These are phyloP conservation scores for Galeruca laticollis DNA, from an alignment of 2,888 invertebrate genomes.

Conservation along the genomic window DNA sequence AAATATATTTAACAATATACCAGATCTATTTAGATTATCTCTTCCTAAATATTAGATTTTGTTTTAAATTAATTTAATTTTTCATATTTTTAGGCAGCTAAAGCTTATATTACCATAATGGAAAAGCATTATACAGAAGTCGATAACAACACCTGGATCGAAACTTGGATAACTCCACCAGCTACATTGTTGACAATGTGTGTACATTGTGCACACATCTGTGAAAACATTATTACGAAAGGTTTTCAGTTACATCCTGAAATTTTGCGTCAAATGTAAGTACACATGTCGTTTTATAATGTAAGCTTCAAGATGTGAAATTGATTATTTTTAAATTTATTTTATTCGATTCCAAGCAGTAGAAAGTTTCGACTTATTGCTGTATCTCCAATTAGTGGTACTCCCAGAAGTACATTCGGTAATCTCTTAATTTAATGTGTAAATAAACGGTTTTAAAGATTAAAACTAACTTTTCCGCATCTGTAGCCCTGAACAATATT, in stretches of 20 bases:
- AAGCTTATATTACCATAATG: constrained; percentile 71
- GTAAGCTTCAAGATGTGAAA: neutral
- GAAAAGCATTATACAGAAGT: constrained; percentile 64
- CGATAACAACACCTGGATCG: constrained; percentile 65
- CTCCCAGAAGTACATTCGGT: too few species aligned
- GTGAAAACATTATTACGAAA: constrained; percentile 61
- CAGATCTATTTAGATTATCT: neutral
- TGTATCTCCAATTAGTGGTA: too few species aligned
- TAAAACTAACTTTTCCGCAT: too few species aligned
- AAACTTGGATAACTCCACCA: constrained; percentile 66
- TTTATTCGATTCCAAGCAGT: neutral
- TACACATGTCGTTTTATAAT: constrained; percentile 13
- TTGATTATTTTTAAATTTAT: neutral
- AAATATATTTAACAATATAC: too few species aligned
- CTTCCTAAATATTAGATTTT: neutral
- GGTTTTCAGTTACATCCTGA: constrained; percentile 62
- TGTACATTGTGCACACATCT: constrained; percentile 57
- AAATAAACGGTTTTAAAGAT: too few species aligned
- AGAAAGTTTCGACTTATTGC: too few species aligned
- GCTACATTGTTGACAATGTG: constrained; percentile 52
- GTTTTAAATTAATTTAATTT: neutral
- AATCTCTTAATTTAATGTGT: too few species aligned
- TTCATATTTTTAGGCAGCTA: constrained; percentile 64
- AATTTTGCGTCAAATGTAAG: constrained; percentile 59
- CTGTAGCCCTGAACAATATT: too few species aligned